phyloP scores from a whole-genome alignment of 2,113 vertebrate genomes.

The Phylloscopus whistleri region DNA sequence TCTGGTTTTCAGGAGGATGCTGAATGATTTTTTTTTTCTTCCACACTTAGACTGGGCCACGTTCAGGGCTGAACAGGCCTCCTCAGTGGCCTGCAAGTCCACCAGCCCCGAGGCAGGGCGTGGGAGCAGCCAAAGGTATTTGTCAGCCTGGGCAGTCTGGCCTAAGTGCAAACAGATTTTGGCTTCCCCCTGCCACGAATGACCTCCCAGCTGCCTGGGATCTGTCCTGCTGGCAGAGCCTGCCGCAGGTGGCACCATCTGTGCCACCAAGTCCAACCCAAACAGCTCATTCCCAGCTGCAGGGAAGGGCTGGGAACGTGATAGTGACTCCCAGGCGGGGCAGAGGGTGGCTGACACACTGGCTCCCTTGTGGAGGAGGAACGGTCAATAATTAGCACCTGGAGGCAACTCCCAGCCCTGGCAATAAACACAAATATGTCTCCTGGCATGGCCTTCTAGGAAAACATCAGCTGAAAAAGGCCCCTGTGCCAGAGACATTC shows the following conservation, averaged over 20 bases:
- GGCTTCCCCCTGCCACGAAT: neutral
- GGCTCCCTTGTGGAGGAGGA: conserved; percentile 30
- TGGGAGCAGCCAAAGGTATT: neutral
- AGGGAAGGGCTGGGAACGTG: neutral
- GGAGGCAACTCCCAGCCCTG: conserved; percentile 5
- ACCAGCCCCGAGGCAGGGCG: neutral
- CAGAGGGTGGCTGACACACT: conserved; percentile 11
- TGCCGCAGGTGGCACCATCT: conserved; percentile 40
- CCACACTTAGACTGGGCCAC: neutral
- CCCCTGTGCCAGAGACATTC: conserved; percentile 8
- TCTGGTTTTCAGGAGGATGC: neutral
- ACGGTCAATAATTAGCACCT: conserved; percentile 11
- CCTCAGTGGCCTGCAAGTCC: neutral
- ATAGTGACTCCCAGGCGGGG: neutral
- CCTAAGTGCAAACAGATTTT: neutral
- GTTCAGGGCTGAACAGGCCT: neutral
- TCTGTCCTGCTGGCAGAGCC: neutral
- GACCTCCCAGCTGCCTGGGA: neutral
- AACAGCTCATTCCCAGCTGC: conserved; percentile 27
- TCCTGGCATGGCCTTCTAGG: conserved; percentile 32
- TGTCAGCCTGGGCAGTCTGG: neutral
- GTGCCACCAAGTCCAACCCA: neutral
- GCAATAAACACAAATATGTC: conserved; percentile 57
- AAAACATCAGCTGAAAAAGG: conserved; percentile 27
- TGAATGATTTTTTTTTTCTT: neutral